Conservation (phyloP, 2,888 invertebrate species). For the Spisula solida region DNA sequence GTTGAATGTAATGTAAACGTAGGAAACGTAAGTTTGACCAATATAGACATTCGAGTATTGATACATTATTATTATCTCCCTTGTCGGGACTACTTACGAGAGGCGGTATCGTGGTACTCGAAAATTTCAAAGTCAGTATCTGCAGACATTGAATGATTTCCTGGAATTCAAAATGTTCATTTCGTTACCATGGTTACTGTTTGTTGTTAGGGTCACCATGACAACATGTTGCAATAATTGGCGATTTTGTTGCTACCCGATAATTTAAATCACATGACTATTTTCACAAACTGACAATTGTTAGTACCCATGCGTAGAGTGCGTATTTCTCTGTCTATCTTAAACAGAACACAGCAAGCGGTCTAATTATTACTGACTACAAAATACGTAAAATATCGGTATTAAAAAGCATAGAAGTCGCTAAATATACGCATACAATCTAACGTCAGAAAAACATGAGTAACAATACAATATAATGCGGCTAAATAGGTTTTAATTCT, state of each 20-base stretch:
- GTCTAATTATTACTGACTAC: constrained; percentile 18
- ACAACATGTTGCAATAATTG: neutral
- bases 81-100: constrained; percentile 66
- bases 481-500: neutral
- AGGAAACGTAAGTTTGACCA: constrained; percentile 33
- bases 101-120: constrained; percentile 64
- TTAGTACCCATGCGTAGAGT: constrained; percentile 17
- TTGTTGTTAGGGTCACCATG: neutral
- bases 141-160: constrained; percentile 61
- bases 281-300: constrained; percentile 12
- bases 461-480: neutral
- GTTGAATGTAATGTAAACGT: constrained; percentile 32
- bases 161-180: constrained; percentile 66
- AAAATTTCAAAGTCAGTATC: constrained; percentile 70
- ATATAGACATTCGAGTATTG: constrained; percentile 22
- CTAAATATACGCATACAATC: constrained; percentile 1
- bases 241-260: neutral
- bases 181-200: constrained; percentile 46
- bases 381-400: constrained; percentile 16
- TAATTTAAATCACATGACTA: constrained; percentile 1
- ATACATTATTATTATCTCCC: constrained; percentile 19
- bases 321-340: constrained; percentile 14
- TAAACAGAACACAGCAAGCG: neutral
- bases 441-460: neutral
- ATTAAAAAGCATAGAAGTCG: constrained; percentile 10